Base-by-base conservation (phyloP, 2,113 vertebrate species). In the Coturnix japonica region DNA sequence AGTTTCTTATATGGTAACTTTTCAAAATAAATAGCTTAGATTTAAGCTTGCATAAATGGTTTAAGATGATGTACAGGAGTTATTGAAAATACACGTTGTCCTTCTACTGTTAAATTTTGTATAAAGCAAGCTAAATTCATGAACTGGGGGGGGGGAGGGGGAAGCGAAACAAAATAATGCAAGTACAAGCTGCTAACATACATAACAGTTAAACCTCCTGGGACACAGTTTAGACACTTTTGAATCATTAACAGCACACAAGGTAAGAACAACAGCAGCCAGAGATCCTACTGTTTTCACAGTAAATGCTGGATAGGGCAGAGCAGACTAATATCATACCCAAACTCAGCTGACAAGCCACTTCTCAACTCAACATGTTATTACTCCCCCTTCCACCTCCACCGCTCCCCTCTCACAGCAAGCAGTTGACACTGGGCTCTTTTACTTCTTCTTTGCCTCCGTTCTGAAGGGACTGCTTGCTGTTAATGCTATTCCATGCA, bases 1-100 rank as follows among this genome's bases (percentile, higher is more conserved):
- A 87, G 69, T 94, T 94, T 84, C 77, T 90, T 78, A 96, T 43
- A 18, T 75, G 67, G 76, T 13, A 79, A 91, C 94, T 72, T 79
- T 65, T 92, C 67, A 84, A 46, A 91, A 74, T 60, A 80, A 70
- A 51, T 6, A 89, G 7, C 17, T 83, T 43, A 70, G 78, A 94
- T 89, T n/a, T 61, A 77, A 94, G 89, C 57, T 95, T 89, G 70
- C 73, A 88, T 44, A 54, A 91, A 93, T 5, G 59, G 70, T 43
- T 46, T 94, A 82, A 79, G 90, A 78, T 41, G 9, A 74, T 51
- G 15, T 47, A 49, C 16, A 19, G 7, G 10, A 60, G 33, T 56
- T 83, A 51, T 61, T 74, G n/a, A 41, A 89, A 87, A 91, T 64
- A 60, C 6, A 41, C 11, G 35, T 28, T 25, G 30, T 67, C 21